phyloP scores from a whole-genome alignment of 1,140 invertebrate genomes.

The Caenorhabditis brenneri region DNA sequence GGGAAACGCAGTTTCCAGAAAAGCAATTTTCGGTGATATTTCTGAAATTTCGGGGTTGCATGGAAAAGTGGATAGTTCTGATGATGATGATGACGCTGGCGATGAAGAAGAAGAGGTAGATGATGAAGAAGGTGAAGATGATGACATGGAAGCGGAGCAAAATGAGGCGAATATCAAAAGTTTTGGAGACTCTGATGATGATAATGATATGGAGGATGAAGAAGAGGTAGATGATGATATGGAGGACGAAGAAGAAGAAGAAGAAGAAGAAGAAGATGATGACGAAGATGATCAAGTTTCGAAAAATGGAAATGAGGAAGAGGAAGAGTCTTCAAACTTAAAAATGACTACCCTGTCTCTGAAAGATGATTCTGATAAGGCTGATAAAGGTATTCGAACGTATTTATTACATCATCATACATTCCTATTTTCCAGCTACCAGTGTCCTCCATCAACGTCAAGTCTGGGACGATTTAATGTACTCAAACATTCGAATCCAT shows the following conservation, averaged over 20 bases:
- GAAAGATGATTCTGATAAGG: conserved; percentile 11
- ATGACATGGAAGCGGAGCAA: not conserved
- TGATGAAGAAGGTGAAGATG: not conserved
- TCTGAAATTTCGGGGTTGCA: not conserved
- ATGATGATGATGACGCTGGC: not conserved
- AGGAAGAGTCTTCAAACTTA: not conserved
- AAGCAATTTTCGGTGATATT: conserved; percentile 7
- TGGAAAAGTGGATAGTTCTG: not conserved
- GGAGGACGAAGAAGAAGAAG: not conserved
- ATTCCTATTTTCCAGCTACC: conserved; percentile 44
- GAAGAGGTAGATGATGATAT: not conserved
- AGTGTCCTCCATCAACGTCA: conserved; percentile 47
- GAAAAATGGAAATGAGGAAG: no score
- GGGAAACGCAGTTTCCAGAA: not conserved
- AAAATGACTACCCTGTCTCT: not conserved
- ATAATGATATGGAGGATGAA: not conserved
- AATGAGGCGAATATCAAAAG: not conserved
- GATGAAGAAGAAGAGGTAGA: not conserved
- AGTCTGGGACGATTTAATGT: conserved; percentile 53
- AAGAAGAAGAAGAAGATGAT: not conserved
- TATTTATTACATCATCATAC: no score
- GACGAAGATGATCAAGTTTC: no score
- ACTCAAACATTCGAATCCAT: conserved; percentile 54
- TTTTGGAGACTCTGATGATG: not conserved
- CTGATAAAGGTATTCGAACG: not conserved